Evolutionary conservation across 2,797 vertebrate genomes (phyloP).

Genomic region (Paramormyrops hopkinsi): DNA sequence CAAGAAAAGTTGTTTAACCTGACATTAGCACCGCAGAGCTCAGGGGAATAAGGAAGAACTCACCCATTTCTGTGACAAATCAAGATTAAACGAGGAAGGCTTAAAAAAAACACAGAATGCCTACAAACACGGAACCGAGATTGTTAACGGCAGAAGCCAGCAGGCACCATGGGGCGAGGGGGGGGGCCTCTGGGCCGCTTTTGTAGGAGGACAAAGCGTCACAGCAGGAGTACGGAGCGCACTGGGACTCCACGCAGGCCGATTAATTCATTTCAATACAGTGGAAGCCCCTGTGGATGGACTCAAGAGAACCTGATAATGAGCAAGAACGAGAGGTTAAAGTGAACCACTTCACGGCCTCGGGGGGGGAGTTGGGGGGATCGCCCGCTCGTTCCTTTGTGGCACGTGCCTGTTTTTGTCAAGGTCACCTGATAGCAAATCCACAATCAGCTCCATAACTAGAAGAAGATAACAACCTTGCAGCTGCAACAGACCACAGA

Average conservation of each 20-base stretch:
- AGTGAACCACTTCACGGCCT: neutral
- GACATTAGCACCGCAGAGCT: neutral
- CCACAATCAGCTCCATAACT: conserved; percentile 50
- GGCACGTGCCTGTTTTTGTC: neutral
- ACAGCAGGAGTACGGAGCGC: conserved; percentile 21
- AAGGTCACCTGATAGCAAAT: conserved; percentile 50
- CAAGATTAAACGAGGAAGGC: neutral
- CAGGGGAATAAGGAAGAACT: neutral
- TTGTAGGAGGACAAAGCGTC: conserved; percentile 30
- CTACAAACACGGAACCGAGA: neutral
- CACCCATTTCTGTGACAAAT: conserved; percentile 3
- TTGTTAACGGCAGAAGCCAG: conserved; percentile 29
- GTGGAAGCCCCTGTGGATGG: neutral
- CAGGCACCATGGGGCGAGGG: conserved; percentile 40
- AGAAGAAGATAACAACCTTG: conserved; percentile 43
- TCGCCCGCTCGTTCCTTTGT: neutral
- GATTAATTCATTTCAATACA: conserved; percentile 39
- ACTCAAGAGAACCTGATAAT: neutral
- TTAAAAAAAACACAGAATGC: neutral
- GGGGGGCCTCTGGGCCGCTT: conserved; percentile 47
- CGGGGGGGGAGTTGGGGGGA: neutral
- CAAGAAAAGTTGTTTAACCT: neutral
- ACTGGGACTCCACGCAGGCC: conserved; percentile 6
- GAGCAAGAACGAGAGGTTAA: neutral
- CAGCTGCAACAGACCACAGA: conserved; percentile 35